phyloP scores from a whole-genome alignment of 23 tunicate species.

The Diplosoma virens region DNA sequence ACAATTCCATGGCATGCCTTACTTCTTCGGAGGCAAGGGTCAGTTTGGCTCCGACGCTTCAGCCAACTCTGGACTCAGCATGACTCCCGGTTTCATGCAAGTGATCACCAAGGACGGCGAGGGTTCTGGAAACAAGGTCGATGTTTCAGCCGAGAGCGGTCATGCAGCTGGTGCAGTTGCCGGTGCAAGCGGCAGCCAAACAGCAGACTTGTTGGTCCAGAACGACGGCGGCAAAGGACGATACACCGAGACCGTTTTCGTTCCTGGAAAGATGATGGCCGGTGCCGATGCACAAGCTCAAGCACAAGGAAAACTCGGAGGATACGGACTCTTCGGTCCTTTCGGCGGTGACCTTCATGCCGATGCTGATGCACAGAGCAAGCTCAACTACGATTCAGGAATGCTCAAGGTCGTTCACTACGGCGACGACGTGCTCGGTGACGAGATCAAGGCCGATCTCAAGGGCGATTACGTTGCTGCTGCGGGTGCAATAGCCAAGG shows the following conservation, averaged over 20 bases:
- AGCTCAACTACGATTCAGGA: not conserved
- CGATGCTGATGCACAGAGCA: slow-evolving; percentile 8
- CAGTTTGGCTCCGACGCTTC: not conserved
- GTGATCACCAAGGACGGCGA: not conserved
- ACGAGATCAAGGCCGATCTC: slow-evolving; percentile 11
- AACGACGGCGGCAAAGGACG: not conserved
- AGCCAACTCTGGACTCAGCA: not conserved
- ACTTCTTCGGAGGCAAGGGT: slow-evolving; percentile 15
- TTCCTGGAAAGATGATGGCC: slow-evolving; percentile 13
- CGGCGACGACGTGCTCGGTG: not conserved
- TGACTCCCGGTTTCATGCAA: not conserved
- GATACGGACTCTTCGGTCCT: not conserved
- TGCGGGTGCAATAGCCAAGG: not conserved
- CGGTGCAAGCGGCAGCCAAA: not conserved
- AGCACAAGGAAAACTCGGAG: not conserved
- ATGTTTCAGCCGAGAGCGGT: not conserved
- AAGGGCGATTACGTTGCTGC: not conserved
- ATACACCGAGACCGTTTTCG: slow-evolving; percentile 1
- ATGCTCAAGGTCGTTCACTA: not conserved
- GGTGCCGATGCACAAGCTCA: slow-evolving; percentile 1
- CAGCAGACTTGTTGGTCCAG: not conserved
- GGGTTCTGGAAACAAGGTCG: not conserved
- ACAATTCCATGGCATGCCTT: not conserved
- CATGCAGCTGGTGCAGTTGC: slow-evolving; percentile 1
- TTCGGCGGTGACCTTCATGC: not conserved